Base-by-base conservation (phyloP, 2,797 vertebrate species). In the Sibirionetta formosa region DNA sequence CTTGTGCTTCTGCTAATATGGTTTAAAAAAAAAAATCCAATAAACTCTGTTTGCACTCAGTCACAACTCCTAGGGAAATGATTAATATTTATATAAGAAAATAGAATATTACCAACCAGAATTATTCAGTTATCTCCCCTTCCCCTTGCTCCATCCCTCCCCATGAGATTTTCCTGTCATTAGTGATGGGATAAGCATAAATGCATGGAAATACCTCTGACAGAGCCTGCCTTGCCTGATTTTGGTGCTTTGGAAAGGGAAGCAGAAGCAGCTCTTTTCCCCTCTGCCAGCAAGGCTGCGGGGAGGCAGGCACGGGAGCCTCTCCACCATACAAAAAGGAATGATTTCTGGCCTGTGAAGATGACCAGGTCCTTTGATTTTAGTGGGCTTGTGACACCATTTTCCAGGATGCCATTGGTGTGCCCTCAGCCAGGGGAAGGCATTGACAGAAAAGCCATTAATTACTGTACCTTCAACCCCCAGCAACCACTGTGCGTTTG, bases 61-160 rank as follows among this genome's bases (percentile, higher is more conserved):
- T 51, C 61, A 22, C 73, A 88, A 42, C 36, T 86, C 31, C 60
- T 42, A 46, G 82, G 82, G 66, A 94, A 93, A 92, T 56, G 5
- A 94, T 80, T 61, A 80, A n/a, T 80, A 79, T 81, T 93, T 70
- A 66, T 68, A 56, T 35, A 86, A 92, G 36, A 64, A 91, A 90
- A 76, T 16, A 71, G 18, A 90, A 44, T 48, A 80, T 66, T 76
- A 65, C 20, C 69, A 46, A 35, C 9, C 14, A 44, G 56, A 90
- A 94, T 90, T 23, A 72, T 51, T 22, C 17, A 7, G 14, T 42
- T 72, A 40, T 57, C 31, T 83, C 31, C 36, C 38, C 31, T 51
- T 88, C n/a, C 29, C 42, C 4, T 65, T 18, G 15, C 42, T 79
- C 88, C 5, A 0, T 31, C 48, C 27, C 36, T 35, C 15, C 17